A percentile compares a stretch with the other conserved stretches of the same genome.
phyloP scores from a whole-genome alignment of 2,797 vertebrate species.

The Geotrypetes seraphini region DNA sequence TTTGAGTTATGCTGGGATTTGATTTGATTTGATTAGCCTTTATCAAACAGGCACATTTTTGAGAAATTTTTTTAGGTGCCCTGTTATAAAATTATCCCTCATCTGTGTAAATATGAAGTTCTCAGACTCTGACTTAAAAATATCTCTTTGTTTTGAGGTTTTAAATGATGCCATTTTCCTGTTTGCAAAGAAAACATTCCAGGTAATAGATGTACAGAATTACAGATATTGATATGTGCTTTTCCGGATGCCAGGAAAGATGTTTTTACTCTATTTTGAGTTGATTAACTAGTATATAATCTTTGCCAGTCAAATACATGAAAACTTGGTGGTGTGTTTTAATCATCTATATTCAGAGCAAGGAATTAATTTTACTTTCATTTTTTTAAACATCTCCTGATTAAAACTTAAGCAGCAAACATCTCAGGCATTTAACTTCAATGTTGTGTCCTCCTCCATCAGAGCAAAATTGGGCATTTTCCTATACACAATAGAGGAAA shows the following conservation, averaged over 20 bases:
- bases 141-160: conserved; percentile 2
- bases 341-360: conserved; percentile 54
- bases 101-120: conserved; percentile 4
- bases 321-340: conserved; percentile 46
- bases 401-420: conserved; percentile 62
- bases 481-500: conserved; percentile 62
- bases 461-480: conserved; percentile 59
- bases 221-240: conserved; percentile 25
- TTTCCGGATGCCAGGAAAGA: conserved; percentile 25
- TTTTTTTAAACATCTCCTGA: conserved; percentile 47
- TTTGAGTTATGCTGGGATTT: too few relatives aligned
- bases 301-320: conserved; percentile 33
- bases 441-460: conserved; percentile 61
- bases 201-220: conserved; percentile 9
- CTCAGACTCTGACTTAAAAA: conserved; percentile 6
- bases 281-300: conserved; percentile 40
- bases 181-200: conserved; percentile 26
- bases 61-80: too few relatives aligned
- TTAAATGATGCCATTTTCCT: conserved; percentile 8
- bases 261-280: conserved; percentile 32
- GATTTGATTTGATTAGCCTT: too few relatives aligned
- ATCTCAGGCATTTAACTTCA: conserved; percentile 61
- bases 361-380: conserved; percentile 54
- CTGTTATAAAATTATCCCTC: too few relatives aligned
- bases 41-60: too few relatives aligned